Evolutionary conservation across 1,140 invertebrate species (phyloP).

Genomic region (Euura saliciscinereae): DNA sequence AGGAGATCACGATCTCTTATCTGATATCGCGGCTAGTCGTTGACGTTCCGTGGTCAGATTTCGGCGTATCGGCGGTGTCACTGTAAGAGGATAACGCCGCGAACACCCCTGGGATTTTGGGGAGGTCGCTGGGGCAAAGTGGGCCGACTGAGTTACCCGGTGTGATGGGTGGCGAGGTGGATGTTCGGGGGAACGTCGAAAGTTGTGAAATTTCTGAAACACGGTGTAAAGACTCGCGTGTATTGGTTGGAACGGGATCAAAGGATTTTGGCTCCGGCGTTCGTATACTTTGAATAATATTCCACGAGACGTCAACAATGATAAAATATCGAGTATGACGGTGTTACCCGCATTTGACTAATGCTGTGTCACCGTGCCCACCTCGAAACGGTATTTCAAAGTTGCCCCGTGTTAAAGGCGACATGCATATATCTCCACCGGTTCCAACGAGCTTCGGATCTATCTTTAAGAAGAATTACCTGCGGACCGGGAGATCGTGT

Average conservation of each 20-base stretch:
- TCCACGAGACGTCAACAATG: slow-evolving; percentile 1
- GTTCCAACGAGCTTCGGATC: not conserved
- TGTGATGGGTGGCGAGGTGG: too few species aligned
- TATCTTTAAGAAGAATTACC: slow-evolving; percentile 7
- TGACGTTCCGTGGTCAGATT: not conserved
- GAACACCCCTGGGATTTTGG: not conserved
- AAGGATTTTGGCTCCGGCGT: not conserved
- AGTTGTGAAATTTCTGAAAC: not conserved
- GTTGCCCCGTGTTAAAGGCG: not conserved
- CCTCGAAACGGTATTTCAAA: slow-evolving; percentile 1
- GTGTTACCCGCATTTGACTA: slow-evolving; percentile 5
- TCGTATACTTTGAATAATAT: slow-evolving; percentile 3
- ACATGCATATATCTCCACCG: not conserved
- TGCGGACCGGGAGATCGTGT: not conserved
- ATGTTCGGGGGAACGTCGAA: not conserved
- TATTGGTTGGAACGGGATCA: not conserved
- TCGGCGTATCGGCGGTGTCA: not conserved
- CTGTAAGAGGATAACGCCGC: not conserved
- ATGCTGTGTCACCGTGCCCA: slow-evolving; percentile 6
- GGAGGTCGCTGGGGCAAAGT: not conserved
- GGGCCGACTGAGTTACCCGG: not conserved
- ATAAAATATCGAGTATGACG: not conserved
- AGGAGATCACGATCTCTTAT: not conserved
- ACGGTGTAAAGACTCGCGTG: not conserved
- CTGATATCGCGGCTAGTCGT: not conserved